Evolutionary conservation across 1,140 invertebrate genomes (phyloP), one percentile per base, ranked within the genome.

Genomic region (Physella acuta): DNA sequence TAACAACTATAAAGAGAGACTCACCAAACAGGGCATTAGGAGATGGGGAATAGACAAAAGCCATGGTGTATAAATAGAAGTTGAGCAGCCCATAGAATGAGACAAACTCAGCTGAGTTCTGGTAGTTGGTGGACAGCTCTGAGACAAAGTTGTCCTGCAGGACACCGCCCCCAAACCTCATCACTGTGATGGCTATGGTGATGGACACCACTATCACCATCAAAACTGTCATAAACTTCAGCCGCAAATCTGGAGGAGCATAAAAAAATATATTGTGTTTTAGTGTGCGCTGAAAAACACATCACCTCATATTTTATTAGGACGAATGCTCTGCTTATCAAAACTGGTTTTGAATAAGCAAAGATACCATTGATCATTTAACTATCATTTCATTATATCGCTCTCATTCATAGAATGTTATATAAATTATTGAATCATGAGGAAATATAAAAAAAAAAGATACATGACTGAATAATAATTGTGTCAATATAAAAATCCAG

Each of bases 1-100:
- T 8, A 20, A 44, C 39, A 44, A 11, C 39, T 11, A 20, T 44
- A n/a, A n/a, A n/a, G n/a, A 49, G 28, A 80, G 82, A 87, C 87
- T 90, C 88, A 90, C 93, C 93, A 85, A 94, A 93, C 49, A 91
- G 86, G 75, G 92, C 90, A 76, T 91, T 91, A 65, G 88, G 88
- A 16, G 90, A 90, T 0, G 95, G 94, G 0, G 95, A 93, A 83
- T 97, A 98, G 5, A 97, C 93, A 84, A 95, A 97, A 1, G 94
- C 93, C 91, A 97, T 93, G 0, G 92, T 92, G 82, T 93, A 96
- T 51, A 97, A 82, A 82, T 97, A 97, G 82, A 96, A 94, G 87
- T 98, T 98, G 1, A 97, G 87, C 33, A 97, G 88, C n/a, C 94
- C 93, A 84, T 97, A 98, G 75, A 96, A 92, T 3, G 93, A 91